phyloP scores from a whole-genome alignment of 2,888 invertebrate genomes.

The Acleris laterana region DNA sequence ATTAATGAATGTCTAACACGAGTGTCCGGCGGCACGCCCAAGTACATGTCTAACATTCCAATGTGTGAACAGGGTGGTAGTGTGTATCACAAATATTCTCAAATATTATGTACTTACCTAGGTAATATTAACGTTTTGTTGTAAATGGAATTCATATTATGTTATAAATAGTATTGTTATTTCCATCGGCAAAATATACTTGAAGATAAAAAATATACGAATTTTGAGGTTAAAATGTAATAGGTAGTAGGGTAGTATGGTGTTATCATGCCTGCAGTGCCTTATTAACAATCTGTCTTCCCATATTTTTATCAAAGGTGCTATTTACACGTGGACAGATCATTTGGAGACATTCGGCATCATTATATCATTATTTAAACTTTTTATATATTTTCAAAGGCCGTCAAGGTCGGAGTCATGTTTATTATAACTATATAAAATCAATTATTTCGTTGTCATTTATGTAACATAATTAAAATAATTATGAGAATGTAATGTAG shows the following conservation, averaged over 20 bases:
- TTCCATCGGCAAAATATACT: slow-evolving; percentile 58
- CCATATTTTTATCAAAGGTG: slow-evolving; percentile 56
- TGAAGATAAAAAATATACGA: slow-evolving; percentile 12
- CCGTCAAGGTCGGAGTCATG: slow-evolving; percentile 77
- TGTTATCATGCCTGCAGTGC: slow-evolving; percentile 42
- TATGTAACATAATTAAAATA: slow-evolving; percentile 72
- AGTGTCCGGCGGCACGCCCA: slow-evolving; percentile 19
- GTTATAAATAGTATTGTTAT: slow-evolving; percentile 73
- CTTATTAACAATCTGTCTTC: slow-evolving; percentile 47
- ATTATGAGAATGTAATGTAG: slow-evolving; percentile 76
- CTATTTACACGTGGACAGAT: slow-evolving; percentile 47
- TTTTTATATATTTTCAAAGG: slow-evolving; percentile 64
- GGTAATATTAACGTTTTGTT: slow-evolving; percentile 41
- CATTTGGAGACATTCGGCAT: not conserved
- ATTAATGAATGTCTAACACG: slow-evolving; percentile 14
- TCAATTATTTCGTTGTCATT: slow-evolving; percentile 64
- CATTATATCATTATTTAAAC: slow-evolving; percentile 2
- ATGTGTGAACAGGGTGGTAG: slow-evolving; percentile 27
- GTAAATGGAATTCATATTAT: slow-evolving; percentile 77
- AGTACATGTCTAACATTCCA: slow-evolving; percentile 34
- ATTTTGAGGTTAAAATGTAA: slow-evolving; percentile 32
- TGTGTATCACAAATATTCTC: slow-evolving; percentile 41
- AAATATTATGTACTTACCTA: slow-evolving; percentile 26
- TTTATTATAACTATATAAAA: slow-evolving; percentile 63
- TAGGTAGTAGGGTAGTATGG: not conserved